Evolutionary conservation across 1,140 invertebrate species (phyloP), one percentile per base, ranked within the genome.

Genomic region (Pentalonia nigronervosa): DNA sequence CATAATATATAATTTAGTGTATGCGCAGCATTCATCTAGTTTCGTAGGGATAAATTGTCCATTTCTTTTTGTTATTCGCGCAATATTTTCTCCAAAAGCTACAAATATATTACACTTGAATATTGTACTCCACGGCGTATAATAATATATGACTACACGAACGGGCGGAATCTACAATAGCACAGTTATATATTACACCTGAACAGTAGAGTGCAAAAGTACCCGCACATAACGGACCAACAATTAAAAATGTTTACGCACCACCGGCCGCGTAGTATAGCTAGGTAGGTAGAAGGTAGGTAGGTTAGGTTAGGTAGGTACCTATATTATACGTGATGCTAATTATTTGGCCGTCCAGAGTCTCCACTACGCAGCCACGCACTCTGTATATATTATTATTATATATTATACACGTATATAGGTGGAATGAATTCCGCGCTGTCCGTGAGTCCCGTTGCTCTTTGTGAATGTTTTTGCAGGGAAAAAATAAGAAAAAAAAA

Each of bases 241-340:
- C 81, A 93, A 92, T 92, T 92, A 92, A 93, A 93, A 84, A 56
- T 81, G 81, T 93, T 93, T 86, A 93, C 91, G 91, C 91, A 45
- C 50, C 76, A 92, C 11, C 91, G 76, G 76, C n/a, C 25, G 48
- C 25, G 91, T 93, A n/a, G 30, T 76, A 34, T 76, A 76, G n/a
- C 30, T n/a, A 76, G 41, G 41, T 41, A 41, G 41, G 2, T n/a
- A n/a, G n/a, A n/a, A n/a, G n/a, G n/a, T n/a, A n/a, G n/a, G n/a
- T n/a, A n/a, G n/a, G n/a, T n/a, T n/a, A n/a, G n/a, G n/a, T n/a
- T n/a, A n/a, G n/a, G 30, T 76, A 76, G 14, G 30, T 76, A 76
- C 60, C 60, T 34, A 67, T 9, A 1, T 30, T 76, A 76, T 76
- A 93, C 81, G 81, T 93, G 91, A 93, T 93, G 45, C 47, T 92